Base-by-base conservation (phyloP, 2,797 vertebrate species). In the Sorex maritimensis region DNA sequence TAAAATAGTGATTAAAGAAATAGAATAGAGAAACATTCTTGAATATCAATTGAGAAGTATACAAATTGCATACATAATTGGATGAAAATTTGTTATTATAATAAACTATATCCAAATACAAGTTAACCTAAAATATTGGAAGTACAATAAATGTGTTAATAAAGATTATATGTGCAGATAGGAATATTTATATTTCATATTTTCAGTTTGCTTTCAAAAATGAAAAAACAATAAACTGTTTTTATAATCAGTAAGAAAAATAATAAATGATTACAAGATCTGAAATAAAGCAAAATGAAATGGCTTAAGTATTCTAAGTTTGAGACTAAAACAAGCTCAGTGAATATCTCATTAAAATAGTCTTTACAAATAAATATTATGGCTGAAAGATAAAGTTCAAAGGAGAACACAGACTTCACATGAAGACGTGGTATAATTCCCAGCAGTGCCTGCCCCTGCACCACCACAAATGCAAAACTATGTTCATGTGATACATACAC, bases 141-240 rank as follows among this genome's bases (percentile, higher is more conserved):
- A 75, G 15, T 86, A 69, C 13, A 74, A 67, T 8, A 44, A 90
- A 80, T 85, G 49, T 71, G 30, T 71, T 52, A 86, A 41, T 15
- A 75, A 93, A 72, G 15, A 34, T 15, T 83, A 38, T 44, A 44
- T 90, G 13, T 61, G 67, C 1, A 21, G 24, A 28, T 30, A 75
- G 58, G 58, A 85, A 90, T 44, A 38, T 28, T 81, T 24, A 8
- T 44, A 69, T 85, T n/a, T 69, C 34, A 24, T 8, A 24, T 77
- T 75, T 34, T n/a, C 28, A 52, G 49, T 78, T 78, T 21, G 38
- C 30, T 82, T 92, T 69, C 49, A 81, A 61, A 75, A 80, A 86
- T 74, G 21, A 65, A 26, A 65, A 23, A 14, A 38, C 28, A 67
- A 80, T 55, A 19, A 72, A 92, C 12, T 67, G 17, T 9, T 68